Evolutionary conservation across 2,888 invertebrate species (phyloP), one percentile per base, ranked within the genome.

Genomic region (Tenthredo livida): DNA sequence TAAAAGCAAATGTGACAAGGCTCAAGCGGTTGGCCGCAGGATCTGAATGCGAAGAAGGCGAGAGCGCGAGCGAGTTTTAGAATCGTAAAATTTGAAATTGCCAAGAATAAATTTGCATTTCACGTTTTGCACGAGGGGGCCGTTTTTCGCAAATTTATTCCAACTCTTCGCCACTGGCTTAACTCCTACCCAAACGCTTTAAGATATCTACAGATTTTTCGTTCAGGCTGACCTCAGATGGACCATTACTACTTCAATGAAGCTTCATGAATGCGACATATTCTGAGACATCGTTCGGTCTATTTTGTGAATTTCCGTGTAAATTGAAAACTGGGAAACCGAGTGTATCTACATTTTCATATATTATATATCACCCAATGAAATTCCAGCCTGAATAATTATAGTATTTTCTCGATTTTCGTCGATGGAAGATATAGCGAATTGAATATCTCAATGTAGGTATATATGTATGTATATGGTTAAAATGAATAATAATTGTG

Each of bases 61-160:
- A 85, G 37, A 83, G 37, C 78, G n/a, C n/a, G 47, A 85, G 84
- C 72, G 85, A 87, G 85, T 87, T 87, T 88, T 84, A 85, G 87
- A 90, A 89, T 89, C 88, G 89, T 90, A 88, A 90, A 89, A 90
- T 90, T 88, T 87, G 83, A 88, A 89, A 90, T 89, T 89, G 86
- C 87, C 87, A 61, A 86, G 86, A 54, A 73, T 85, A 85, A 85
- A 89, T 90, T 90, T 90, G 88, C 90, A 90, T 90, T 87, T 87
- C 85, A 85, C 89, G 87, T 87, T 89, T 88, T 87, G n/a, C n/a
- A n/a, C n/a, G 86, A 88, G 87, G 85, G 85, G 85, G 86, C 86
- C 80, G 1, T 89, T 90, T 89, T 86, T 86, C 87, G 61, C 77
- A 88, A 90, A 90, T 90, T 90, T 90, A 90, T 90, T 90, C 84